phyloP scores from a whole-genome alignment of 2,888 invertebrate genomes.

The Stenoptilia bipunctidactyla region DNA sequence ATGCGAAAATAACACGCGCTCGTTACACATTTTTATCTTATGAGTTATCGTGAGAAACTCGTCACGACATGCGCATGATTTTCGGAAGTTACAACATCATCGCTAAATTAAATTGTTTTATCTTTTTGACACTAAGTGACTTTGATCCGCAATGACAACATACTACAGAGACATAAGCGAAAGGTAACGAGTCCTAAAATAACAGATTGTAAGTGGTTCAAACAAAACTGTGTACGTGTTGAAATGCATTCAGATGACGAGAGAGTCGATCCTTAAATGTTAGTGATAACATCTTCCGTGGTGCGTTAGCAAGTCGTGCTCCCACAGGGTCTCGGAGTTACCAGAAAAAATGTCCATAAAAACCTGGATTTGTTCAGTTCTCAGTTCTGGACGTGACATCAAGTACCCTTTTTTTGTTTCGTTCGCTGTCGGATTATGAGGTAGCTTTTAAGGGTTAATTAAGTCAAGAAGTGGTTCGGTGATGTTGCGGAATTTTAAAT shows the following conservation, averaged over 20 bases:
- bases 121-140: conserved; percentile 14
- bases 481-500: conserved; percentile 44
- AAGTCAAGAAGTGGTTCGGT: conserved; percentile 47
- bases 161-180: no score
- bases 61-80: conserved; percentile 3
- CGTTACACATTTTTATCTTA: conserved; percentile 38
- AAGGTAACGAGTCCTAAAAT: conserved; percentile 31
- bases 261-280: conserved; percentile 55
- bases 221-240: conserved; percentile 52
- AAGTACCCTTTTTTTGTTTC: conserved; percentile 51
- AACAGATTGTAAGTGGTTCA: conserved; percentile 36
- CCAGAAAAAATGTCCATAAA: conserved; percentile 65
- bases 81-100: conserved; percentile 34
- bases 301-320: conserved; percentile 65
- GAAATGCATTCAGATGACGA: conserved; percentile 50
- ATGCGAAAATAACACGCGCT: conserved; percentile 28
- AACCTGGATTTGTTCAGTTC: conserved; percentile 58
- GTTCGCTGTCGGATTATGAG: conserved; percentile 48
- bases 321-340: conserved; percentile 57
- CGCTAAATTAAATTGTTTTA: conserved; percentile 18
- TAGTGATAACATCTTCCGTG: conserved; percentile 55
- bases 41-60: conserved; percentile 47
- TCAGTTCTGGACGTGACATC: conserved; percentile 57
- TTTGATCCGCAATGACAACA: no score
- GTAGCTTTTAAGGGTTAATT: conserved; percentile 58